These are phyloP conservation scores for Pelagia noctiluca DNA, from an alignment of 30 jellyfish, hydroid and myxozoan species.

Conservation along the genomic window DNA sequence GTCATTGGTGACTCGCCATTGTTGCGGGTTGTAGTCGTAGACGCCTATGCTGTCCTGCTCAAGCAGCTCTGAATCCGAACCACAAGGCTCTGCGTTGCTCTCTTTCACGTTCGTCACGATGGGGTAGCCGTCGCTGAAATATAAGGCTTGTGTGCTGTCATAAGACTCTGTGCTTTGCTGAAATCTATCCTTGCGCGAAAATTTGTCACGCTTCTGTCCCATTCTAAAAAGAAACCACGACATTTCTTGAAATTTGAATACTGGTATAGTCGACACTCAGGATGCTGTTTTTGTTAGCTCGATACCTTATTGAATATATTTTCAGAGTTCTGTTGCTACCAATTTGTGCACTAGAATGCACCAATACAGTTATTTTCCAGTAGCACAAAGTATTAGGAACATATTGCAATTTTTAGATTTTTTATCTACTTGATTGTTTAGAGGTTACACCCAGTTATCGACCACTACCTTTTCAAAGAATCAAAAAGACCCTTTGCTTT, in stretches of 20 bases:
- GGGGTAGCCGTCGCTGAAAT: not conserved
- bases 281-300: not conserved
- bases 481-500: too few species aligned
- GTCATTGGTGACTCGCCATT: too few species aligned
- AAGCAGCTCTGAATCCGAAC: conserved; percentile 45
- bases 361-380: too few species aligned
- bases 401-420: too few species aligned
- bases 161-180: not conserved
- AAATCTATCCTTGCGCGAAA: not conserved
- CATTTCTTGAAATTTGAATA: not conserved
- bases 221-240: conserved; percentile 1
- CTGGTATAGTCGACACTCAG: not conserved
- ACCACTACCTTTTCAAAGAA: too few species aligned
- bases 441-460: not conserved
- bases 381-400: too few species aligned
- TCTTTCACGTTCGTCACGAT: conserved; percentile 19
- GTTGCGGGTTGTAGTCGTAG: too few species aligned
- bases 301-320: not conserved
- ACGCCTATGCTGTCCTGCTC: too few species aligned
- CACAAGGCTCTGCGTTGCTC: conserved; percentile 36
- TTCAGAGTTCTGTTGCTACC: too few species aligned
- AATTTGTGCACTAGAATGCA: too few species aligned
- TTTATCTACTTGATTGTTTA: too few species aligned
- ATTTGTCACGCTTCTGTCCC: conserved; percentile 15
- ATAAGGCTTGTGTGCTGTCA: not conserved